Evolutionary conservation across 2,113 vertebrate species (phyloP).

Genomic region (Papio anubis): DNA sequence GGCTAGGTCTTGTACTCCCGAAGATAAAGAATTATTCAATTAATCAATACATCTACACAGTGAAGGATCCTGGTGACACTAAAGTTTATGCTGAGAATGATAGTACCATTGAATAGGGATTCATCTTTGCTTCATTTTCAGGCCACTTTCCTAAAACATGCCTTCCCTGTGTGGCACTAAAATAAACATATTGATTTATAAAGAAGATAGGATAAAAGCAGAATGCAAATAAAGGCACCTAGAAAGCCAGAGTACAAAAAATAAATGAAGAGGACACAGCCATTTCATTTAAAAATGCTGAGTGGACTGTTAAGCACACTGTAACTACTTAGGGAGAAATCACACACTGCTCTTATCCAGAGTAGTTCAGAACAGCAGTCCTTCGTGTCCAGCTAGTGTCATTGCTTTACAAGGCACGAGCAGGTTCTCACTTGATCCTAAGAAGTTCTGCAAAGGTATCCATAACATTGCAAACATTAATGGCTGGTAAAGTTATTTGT

Average conservation of each 20-base stretch:
- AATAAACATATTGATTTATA: slow-evolving; percentile 19
- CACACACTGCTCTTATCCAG: neutral
- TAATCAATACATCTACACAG: slow-evolving; percentile 21
- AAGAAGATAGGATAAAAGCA: neutral
- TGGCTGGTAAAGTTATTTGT: neutral
- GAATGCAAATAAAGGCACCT: slow-evolving; percentile 11
- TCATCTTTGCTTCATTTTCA: slow-evolving; percentile 3
- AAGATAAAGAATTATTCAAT: slow-evolving; percentile 11
- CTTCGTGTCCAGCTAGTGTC: accelerated
- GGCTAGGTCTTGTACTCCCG: neutral
- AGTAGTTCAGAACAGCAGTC: accelerated
- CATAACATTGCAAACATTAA: neutral
- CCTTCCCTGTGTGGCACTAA: neutral
- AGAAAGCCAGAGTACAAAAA: neutral
- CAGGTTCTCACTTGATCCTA: neutral
- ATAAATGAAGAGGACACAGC: neutral
- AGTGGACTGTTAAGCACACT: neutral
- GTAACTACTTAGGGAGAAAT: neutral
- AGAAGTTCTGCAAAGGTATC: neutral
- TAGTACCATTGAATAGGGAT: slow-evolving; percentile 18
- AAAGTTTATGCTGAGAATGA: neutral
- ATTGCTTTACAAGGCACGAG: neutral
- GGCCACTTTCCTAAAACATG: neutral
- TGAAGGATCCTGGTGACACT: neutral
- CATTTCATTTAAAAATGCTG: neutral